A percentile compares a stretch with the other conserved stretches of the same genome.
Conservation (phyloP, 2,113 vertebrate genomes). For the Apodemus speciosus region DNA sequence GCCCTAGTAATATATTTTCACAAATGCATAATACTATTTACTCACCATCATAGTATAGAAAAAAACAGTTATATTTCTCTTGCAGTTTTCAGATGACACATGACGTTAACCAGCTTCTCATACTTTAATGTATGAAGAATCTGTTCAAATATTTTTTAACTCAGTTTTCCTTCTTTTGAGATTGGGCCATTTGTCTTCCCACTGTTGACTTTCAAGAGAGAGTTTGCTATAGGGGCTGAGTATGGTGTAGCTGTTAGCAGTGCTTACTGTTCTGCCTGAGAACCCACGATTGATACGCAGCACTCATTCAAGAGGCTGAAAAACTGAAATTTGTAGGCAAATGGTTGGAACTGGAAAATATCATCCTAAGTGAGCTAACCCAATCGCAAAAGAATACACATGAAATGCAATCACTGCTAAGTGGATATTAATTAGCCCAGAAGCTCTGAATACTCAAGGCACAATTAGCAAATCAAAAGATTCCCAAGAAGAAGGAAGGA, state of each 20-base stretch:
- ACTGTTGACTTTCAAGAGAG: neutral
- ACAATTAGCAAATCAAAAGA: no score
- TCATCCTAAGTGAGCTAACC: no score
- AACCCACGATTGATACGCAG: neutral
- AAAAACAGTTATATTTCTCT: neutral
- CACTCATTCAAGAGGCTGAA: neutral
- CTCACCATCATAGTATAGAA: neutral
- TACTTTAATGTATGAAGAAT: neutral
- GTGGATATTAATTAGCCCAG: no score
- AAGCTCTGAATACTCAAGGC: no score
- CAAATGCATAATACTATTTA: neutral
- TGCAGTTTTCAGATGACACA: neutral
- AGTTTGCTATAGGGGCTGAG: neutral
- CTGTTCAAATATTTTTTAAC: neutral
- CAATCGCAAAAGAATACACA: no score
- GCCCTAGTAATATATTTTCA: neutral
- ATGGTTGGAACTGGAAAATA: no score
- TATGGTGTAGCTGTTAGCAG: neutral
- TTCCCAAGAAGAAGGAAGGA: no score
- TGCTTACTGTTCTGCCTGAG: neutral
- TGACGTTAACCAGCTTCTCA: neutral
- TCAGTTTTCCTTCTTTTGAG: neutral
- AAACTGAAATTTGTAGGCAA: no score
- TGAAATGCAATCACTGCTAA: no score
- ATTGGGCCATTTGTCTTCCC: neutral